These are phyloP conservation scores for Bombus turneri DNA, from an alignment of 1,140 invertebrate species.

Conservation along the genomic window DNA sequence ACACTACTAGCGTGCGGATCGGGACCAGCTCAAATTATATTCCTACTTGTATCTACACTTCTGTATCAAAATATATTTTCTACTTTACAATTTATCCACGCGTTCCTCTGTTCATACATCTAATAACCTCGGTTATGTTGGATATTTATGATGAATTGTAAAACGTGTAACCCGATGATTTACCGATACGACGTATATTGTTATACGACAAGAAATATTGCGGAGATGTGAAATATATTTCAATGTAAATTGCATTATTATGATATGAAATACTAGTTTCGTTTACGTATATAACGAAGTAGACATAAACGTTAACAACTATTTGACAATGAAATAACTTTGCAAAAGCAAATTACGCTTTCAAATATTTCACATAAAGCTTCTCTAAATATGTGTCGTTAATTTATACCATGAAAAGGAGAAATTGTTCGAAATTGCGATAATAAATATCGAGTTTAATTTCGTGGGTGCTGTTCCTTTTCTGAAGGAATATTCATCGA, in stretches of 20 bases:
- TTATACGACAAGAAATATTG: too few species aligned
- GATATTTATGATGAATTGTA: not conserved
- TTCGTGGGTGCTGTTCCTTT: not conserved
- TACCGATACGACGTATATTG: too few species aligned
- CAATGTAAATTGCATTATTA: not conserved
- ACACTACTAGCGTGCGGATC: too few species aligned
- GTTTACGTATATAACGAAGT: not conserved
- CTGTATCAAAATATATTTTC: too few species aligned
- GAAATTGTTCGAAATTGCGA: not conserved
- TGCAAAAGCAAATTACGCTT: not conserved
- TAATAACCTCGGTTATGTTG: not conserved
- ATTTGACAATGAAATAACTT: not conserved
- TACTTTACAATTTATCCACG: too few species aligned
- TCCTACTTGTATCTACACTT: too few species aligned
- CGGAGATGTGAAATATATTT: not conserved
- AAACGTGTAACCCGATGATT: not conserved
- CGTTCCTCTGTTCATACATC: too few species aligned
- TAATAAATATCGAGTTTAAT: constrained; percentile 4
- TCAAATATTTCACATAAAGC: not conserved
- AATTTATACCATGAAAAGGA: not conserved
- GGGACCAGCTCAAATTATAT: too few species aligned
- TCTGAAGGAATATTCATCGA: not conserved
- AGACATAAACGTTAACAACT: not conserved
- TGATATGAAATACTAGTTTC: not conserved
- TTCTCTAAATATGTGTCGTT: not conserved